Evolutionary conservation across 2,113 vertebrate genomes (phyloP).

Genomic region (Bos javanicus): DNA sequence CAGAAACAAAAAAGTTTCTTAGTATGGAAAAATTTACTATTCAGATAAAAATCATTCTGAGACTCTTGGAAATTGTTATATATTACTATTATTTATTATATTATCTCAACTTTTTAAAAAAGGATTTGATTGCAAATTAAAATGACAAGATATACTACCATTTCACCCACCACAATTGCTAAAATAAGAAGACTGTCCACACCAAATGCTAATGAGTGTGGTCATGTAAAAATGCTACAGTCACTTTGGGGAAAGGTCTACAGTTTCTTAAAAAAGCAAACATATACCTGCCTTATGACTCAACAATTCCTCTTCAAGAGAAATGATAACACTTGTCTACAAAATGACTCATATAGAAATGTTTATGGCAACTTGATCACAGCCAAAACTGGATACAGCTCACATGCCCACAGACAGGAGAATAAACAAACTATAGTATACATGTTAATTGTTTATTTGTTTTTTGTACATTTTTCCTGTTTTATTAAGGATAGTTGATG

Average conservation of each 20-base stretch:
- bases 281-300: background rate
- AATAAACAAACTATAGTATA: background rate
- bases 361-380: background rate
- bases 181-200: background rate
- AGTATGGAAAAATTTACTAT: background rate
- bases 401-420: background rate
- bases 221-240: background rate
- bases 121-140: background rate
- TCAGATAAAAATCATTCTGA: background rate
- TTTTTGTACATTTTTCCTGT: background rate
- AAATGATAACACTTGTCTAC: constrained; percentile 1
- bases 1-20: background rate
- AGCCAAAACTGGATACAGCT: background rate
- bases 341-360: background rate
- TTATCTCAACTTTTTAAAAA: background rate
- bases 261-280: background rate
- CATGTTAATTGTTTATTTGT: background rate
- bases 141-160: background rate
- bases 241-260: background rate
- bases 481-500: background rate
- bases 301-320: background rate
- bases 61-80: background rate
- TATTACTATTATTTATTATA: background rate
- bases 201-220: background rate
- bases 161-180: background rate